Evolutionary conservation across 2,797 vertebrate species (phyloP).

Genomic region (Hippopotamyrus pictus): DNA sequence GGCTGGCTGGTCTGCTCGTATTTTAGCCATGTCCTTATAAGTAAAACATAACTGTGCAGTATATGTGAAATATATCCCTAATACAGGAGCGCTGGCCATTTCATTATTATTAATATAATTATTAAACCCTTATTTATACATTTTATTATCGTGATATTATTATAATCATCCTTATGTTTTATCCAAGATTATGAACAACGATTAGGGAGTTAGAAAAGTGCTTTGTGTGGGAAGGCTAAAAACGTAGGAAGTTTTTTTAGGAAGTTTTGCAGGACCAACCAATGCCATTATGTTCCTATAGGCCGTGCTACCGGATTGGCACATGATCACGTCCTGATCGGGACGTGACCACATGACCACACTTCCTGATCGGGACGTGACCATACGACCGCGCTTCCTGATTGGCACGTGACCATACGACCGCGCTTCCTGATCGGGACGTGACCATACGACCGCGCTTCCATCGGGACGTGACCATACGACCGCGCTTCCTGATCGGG

Average conservation of each 20-base stretch:
- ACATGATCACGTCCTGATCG: not conserved
- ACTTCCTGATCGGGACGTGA: not conserved
- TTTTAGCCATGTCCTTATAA: not conserved
- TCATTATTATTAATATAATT: slow-evolving; percentile 9
- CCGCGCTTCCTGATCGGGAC: not conserved
- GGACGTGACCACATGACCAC: no score
- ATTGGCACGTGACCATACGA: not conserved
- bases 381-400: not conserved
- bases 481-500: no score
- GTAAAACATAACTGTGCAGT: slow-evolving; percentile 3
- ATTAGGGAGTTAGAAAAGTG: not conserved
- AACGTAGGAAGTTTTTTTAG: not conserved
- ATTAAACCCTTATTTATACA: slow-evolving; percentile 4
- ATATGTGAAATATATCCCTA: slow-evolving; percentile 13
- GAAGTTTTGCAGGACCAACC: not conserved
- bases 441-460: not conserved
- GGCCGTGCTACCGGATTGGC: not conserved
- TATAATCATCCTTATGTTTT: slow-evolving; percentile 7
- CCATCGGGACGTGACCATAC: not conserved
- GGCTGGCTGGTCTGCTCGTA: not conserved
- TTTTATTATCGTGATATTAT: slow-evolving; percentile 9
- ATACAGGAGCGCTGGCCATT: slow-evolving; percentile 1
- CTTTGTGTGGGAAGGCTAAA: not conserved
- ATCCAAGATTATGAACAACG: slow-evolving; percentile 3
- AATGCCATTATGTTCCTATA: not conserved